Conservation (phyloP, 2,888 invertebrate genomes). For the Bursaphelenchus okinawaensis region DNA sequence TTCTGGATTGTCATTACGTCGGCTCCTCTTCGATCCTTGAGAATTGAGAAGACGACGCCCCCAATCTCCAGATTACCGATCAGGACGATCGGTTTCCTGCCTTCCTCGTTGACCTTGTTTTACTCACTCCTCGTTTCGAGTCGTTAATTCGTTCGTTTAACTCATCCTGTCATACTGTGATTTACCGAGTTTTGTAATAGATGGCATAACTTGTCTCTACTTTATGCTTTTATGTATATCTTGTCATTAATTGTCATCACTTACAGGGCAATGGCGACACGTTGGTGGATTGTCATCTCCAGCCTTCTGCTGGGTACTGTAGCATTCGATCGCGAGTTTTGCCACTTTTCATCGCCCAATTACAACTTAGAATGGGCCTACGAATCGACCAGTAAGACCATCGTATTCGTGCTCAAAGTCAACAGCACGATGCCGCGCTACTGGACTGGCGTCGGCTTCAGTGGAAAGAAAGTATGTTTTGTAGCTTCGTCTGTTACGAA, state of each 20-base stretch:
- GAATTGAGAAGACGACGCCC: neutral
- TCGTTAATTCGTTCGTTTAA: neutral
- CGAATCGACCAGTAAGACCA: conserved; percentile 30
- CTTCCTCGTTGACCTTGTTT: neutral
- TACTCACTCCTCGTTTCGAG: neutral
- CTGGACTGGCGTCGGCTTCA: conserved; percentile 36
- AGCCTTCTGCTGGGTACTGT: neutral
- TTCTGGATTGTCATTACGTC: neutral
- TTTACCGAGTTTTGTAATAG: no score
- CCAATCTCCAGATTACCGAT: neutral
- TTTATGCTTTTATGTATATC: no score
- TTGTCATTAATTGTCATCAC: no score
- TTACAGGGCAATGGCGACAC: no score
- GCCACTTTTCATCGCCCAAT: conserved; percentile 24
- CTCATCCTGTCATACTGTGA: neutral
- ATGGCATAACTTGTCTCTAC: no score
- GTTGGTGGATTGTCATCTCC: neutral
- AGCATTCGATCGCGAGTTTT: conserved; percentile 13
- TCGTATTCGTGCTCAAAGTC: conserved; percentile 35
- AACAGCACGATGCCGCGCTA: conserved; percentile 22
- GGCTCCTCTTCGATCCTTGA: neutral
- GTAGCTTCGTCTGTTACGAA: no score
- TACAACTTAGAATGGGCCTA: conserved; percentile 35
- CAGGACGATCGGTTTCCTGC: neutral
- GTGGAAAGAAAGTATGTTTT: conserved; percentile 16